Conservation (phyloP, 2,888 invertebrate genomes). For the Macrophya alboannulata region DNA sequence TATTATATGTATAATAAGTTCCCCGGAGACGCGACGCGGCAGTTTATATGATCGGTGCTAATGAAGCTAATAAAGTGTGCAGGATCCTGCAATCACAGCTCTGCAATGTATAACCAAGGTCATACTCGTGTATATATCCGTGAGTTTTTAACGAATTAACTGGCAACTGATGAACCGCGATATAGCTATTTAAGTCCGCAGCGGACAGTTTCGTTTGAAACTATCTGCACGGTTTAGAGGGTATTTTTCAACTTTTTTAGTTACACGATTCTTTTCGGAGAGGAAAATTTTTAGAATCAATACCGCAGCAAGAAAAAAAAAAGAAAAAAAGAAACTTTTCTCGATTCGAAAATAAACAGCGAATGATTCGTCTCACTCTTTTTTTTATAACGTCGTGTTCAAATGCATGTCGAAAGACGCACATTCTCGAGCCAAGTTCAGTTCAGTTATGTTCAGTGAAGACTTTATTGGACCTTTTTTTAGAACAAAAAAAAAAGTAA, state of each 20-base stretch:
- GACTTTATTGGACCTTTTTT: background rate
- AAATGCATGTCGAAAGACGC: background rate
- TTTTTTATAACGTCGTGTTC: background rate
- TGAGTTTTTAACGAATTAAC: background rate
- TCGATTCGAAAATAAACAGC: background rate
- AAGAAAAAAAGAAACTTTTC: no score
- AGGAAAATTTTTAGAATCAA: background rate
- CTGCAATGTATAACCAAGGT: background rate
- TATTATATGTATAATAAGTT: conserved; percentile 20
- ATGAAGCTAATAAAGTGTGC: conserved; percentile 27
- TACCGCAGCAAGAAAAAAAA: no score
- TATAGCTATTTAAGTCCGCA: background rate
- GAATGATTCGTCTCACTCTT: background rate
- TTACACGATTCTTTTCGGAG: background rate
- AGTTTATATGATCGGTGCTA: conserved; percentile 36
- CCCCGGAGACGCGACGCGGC: background rate
- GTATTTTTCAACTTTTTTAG: background rate
- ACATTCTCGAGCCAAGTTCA: background rate
- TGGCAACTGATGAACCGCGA: background rate
- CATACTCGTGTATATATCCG: background rate
- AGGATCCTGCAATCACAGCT: conserved; percentile 28
- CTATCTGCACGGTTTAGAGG: background rate
- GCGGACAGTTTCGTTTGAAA: background rate
- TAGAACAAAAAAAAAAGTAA: background rate
- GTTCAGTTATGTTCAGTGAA: background rate